A percentile compares a stretch with the other conserved stretches of the same genome.
Evolutionary conservation across 2,797 vertebrate genomes (phyloP).

Genomic region (Lepus oiostolus): DNA sequence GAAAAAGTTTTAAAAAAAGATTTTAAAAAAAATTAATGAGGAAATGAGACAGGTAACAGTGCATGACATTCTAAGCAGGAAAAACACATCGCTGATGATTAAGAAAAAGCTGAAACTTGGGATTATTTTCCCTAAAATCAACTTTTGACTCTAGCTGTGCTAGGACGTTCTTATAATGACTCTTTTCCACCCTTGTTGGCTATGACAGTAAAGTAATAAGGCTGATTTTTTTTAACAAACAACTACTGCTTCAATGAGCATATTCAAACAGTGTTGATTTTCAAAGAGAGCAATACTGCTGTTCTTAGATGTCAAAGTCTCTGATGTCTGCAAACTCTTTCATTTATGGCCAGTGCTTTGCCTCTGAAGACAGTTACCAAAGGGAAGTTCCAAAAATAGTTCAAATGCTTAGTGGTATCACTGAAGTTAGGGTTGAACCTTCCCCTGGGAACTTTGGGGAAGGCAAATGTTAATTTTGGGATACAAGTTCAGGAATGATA

Average conservation of each 20-base stretch:
- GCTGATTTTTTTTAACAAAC: slow-evolving; percentile 19
- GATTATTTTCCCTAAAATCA: not conserved
- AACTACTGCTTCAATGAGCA: not conserved
- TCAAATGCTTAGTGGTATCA: not conserved
- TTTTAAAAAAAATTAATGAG: not conserved
- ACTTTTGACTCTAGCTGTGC: not conserved
- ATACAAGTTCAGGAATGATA: not conserved
- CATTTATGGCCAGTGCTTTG: slow-evolving; percentile 19
- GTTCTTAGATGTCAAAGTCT: slow-evolving; percentile 57
- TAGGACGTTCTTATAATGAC: not conserved
- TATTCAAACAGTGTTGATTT: slow-evolving; percentile 58
- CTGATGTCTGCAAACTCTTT: slow-evolving; percentile 21
- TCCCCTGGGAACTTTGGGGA: not conserved
- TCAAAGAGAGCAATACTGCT: slow-evolving; percentile 48
- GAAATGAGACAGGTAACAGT: slow-evolving; percentile 1
- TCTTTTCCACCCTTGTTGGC: not conserved
- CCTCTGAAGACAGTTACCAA: slow-evolving; percentile 39
- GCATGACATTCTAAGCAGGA: not conserved
- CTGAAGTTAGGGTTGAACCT: not conserved
- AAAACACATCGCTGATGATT: not conserved
- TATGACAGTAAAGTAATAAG: slow-evolving; percentile 34
- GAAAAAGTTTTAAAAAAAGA: not conserved
- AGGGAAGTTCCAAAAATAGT: not conserved
- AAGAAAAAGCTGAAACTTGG: not conserved
- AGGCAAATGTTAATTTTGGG: not conserved